Base-by-base conservation (phyloP, 2,888 invertebrate species). In the Zootermopsis nevadensis region DNA sequence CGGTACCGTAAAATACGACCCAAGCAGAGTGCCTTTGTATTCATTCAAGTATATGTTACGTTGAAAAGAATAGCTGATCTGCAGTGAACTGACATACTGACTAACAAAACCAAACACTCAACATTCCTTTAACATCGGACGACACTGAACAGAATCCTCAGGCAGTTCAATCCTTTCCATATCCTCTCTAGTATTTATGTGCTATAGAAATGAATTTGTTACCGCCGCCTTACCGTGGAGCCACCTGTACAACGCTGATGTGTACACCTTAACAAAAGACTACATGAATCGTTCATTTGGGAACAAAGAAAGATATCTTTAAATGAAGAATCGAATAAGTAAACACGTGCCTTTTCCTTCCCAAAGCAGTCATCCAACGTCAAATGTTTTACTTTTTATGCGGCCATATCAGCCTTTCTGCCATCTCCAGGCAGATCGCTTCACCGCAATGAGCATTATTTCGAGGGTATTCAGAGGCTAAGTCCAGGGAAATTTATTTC, bases 241-340 rank as follows among this genome's bases (percentile, higher is more conserved):
- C 69, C 74, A 8, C 38, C 42, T 74, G 74, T n/a, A 30, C n/a
- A 0, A n/a, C 60, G n/a, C 60, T 60, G 27, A 0, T 60, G 60
- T n/a, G 60, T 22, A 74, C 24, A 74, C 42, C 74, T 38, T 74
- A 42, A 74, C 74, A 74, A 6, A 74, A 74, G 38, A 74, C 31
- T 42, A 74, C 38, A 74, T 74, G 74, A 42, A 74, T 74, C n/a
- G 74, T 74, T 74, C 74, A 74, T 74, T 38, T 35, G 74, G 74
- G 74, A 27, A 74, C 24, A 15, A 74, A 74, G 74, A 74, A 38
- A 74, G 38, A 42, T 74, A 74, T 74, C 74, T 38, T 38, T 74
- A 74, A 74, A 74, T 74, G 38, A 74, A 74, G 74, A 74, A 74
- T 74, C 74, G 74, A 74, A 74, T 38, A 35, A 74, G n/a, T 24